Evolutionary conservation across 2,797 vertebrate genomes (phyloP), one percentile per base, ranked within the genome.

Genomic region (Peromyscus eremicus): DNA sequence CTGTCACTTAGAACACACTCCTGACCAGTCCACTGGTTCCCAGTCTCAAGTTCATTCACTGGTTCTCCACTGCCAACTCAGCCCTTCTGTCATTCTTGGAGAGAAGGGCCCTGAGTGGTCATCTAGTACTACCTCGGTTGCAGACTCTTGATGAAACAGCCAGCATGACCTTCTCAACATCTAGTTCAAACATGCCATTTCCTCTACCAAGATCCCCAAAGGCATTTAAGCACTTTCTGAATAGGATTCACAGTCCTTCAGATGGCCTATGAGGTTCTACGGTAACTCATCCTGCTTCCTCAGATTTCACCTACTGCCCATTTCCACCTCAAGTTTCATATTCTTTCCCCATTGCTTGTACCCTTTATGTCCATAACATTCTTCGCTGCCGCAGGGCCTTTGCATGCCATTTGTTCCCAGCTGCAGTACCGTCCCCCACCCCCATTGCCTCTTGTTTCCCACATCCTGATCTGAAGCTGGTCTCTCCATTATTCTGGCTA

Each of bases 151-250:
- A 40, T 2, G 49, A 86, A 77, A 55, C 23, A 77, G 46, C 11
- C 23, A 82, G n/a, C 11, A 70, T 8, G n/a, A 46, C 34, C 43
- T 71, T 80, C 37, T 76, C 25, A 55, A 81, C 88, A 37, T 87
- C 46, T 89, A 75, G 11, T 60, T 77, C n/a, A 57, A 90, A 34
- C n/a, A 49, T 17, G n/a, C 40, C 34, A 90, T 75, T 49, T 88
- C 81, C 13, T 52, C 70, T 95, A 60, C 87, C 77, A 80, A 80
- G 90, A 70, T n/a, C n/a, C 17, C 79, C 62, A 82, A 77, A 96
- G 85, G 6, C n/a, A 73, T 88, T 80, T 29, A 27, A 29, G 37
- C 71, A 52, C 32, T 73, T 80, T 84, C 76, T 71, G 43, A 94
- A 82, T 17, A 80, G 84, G 89, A 75, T 52, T 23, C 46, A 40